These are phyloP conservation scores for Lepetodrilus schrolli DNA, from an alignment of 2,888 invertebrate species.

Conservation along the genomic window DNA sequence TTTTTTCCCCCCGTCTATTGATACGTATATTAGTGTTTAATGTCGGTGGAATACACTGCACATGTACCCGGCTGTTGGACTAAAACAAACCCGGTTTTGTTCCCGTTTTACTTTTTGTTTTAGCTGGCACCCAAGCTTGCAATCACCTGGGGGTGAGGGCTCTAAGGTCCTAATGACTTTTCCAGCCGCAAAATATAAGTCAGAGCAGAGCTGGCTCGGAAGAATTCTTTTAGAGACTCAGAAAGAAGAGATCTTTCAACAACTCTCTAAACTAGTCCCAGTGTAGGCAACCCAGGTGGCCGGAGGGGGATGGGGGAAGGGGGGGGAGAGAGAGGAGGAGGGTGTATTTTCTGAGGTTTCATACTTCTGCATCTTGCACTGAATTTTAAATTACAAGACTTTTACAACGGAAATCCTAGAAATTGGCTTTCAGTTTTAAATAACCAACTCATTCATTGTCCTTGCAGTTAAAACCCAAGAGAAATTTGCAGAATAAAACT, in stretches of 20 bases:
- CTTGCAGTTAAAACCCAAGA: neutral
- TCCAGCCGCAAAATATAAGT: neutral
- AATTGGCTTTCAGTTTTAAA: neutral
- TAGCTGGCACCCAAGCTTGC: neutral
- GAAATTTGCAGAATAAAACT: slow-evolving; percentile 5
- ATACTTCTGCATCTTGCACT: neutral
- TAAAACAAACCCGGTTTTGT: slow-evolving; percentile 21
- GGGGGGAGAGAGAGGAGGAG: neutral
- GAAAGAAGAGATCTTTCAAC: slow-evolving; percentile 25
- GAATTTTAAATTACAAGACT: neutral
- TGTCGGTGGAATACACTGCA: neutral
- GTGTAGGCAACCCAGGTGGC: slow-evolving; percentile 18
- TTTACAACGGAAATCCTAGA: neutral
- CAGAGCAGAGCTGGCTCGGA: neutral
- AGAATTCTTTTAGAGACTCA: neutral
- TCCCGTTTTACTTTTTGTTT: slow-evolving; percentile 1
- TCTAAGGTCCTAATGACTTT: neutral
- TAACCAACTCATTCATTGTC: neutral
- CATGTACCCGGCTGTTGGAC: neutral
- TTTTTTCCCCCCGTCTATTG: neutral
- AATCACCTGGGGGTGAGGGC: neutral
- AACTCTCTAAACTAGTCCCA: neutral
- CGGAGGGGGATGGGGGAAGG: neutral
- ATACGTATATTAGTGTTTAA: slow-evolving; percentile 3
- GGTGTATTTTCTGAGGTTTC: neutral